A percentile compares a stretch with the other conserved stretches of the same genome.
Evolutionary conservation across 2,797 vertebrate genomes (phyloP).

Genomic region (Mormyrus proboscirostris): DNA sequence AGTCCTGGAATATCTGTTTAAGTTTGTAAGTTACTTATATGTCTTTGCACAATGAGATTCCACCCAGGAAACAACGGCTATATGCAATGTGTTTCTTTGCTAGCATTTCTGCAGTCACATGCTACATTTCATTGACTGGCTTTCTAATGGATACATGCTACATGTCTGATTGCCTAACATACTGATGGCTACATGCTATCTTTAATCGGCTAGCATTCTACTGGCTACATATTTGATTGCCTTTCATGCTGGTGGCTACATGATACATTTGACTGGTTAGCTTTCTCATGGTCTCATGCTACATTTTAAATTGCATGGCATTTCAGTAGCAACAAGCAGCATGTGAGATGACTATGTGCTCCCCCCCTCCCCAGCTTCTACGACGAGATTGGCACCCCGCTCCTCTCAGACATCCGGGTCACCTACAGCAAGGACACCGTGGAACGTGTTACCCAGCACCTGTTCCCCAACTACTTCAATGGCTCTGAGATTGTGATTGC

Average conservation of each 20-base stretch:
- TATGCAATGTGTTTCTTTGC: neutral
- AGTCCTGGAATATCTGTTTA: neutral
- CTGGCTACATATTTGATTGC: neutral
- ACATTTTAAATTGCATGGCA: neutral
- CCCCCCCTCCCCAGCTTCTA: slow-evolving; percentile 65
- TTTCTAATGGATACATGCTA: neutral
- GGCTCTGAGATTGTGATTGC: slow-evolving; percentile 90
- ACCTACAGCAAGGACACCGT: slow-evolving; percentile 72
- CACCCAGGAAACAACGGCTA: neutral
- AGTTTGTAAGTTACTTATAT: neutral
- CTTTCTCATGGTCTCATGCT: neutral
- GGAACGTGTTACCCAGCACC: slow-evolving; percentile 75
- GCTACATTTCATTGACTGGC: neutral
- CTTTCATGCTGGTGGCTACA: neutral
- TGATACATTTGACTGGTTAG: neutral
- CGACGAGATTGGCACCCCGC: slow-evolving; percentile 87
- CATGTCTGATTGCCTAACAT: neutral
- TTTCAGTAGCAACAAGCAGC: neutral
- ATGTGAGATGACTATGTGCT: neutral
- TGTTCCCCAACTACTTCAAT: slow-evolving; percentile 95
- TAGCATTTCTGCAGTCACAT: neutral
- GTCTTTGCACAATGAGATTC: neutral
- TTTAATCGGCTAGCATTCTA: neutral
- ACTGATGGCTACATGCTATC: neutral
- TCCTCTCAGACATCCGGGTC: slow-evolving; percentile 83